Conservation (phyloP, 2,113 vertebrate species). For the Stegostoma tigrinum region DNA sequence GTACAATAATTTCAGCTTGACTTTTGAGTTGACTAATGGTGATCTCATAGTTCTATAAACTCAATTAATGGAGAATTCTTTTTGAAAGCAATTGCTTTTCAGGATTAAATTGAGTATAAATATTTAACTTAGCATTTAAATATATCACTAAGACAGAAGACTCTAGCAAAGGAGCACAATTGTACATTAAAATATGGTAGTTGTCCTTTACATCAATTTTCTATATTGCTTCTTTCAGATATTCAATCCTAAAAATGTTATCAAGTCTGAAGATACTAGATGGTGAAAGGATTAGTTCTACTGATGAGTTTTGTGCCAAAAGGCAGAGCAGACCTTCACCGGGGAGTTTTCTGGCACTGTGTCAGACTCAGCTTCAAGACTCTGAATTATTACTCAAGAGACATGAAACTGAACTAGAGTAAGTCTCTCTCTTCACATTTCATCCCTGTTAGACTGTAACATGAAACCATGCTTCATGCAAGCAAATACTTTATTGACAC, state of each 20-base stretch:
- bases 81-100: neutral
- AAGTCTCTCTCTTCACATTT: conserved; percentile 42
- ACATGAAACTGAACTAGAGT: conserved; percentile 58
- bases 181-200: neutral
- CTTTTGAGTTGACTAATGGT: neutral
- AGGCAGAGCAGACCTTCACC: conserved; percentile 42
- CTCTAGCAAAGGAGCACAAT: neutral
- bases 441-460: conserved; percentile 41
- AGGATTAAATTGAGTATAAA: neutral
- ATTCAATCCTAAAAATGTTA: conserved; percentile 55
- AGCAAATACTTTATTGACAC: conserved; percentile 24
- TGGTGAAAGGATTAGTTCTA: conserved; percentile 50
- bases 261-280: conserved; percentile 62
- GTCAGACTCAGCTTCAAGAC: conserved; percentile 68
- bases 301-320: conserved; percentile 42
- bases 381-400: conserved; percentile 52
- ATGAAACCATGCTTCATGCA: conserved; percentile 38
- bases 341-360: conserved; percentile 61
- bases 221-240: conserved; percentile 50
- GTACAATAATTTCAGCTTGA: neutral
- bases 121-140: neutral
- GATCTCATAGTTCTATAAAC: neutral
- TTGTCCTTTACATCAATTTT: conserved; percentile 39
- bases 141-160: neutral
- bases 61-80: neutral